A percentile compares a stretch with the other conserved stretches of the same genome.
phyloP scores from a whole-genome alignment of 2,888 invertebrate genomes.

The Luperina nickerlii region DNA sequence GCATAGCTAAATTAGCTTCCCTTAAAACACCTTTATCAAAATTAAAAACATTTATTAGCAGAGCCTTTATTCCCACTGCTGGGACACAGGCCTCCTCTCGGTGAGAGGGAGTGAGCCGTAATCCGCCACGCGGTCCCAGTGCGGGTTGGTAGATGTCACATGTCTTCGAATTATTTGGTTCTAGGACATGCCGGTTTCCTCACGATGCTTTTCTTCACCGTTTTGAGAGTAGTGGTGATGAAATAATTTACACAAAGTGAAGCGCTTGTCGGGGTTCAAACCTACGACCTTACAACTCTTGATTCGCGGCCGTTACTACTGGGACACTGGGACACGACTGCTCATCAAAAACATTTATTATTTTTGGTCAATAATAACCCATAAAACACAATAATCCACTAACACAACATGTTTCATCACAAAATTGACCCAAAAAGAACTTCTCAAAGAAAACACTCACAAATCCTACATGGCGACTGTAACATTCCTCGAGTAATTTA shows the following conservation, averaged over 20 bases:
- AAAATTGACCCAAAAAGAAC: not conserved
- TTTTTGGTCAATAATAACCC: not conserved
- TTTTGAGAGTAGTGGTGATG: not conserved
- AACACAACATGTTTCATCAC: not conserved
- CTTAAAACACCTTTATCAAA: not conserved
- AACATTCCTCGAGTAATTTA: not conserved
- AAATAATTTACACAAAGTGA: not conserved
- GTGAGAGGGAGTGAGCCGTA: not conserved
- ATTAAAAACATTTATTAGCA: not conserved
- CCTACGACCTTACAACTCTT: not conserved
- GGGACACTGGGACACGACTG: not conserved
- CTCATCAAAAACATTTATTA: not conserved
- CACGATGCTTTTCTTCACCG: not conserved
- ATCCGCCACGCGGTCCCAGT: not conserved
- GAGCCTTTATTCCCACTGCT: not conserved
- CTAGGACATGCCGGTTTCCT: not conserved
- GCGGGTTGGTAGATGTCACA: not conserved
- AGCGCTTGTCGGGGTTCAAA: not conserved
- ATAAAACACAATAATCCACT: not conserved
- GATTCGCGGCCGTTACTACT: not conserved
- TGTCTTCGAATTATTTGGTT: not conserved
- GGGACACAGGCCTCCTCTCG: not conserved
- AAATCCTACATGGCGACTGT: not conserved
- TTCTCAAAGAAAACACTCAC: not conserved
- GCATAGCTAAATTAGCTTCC: not conserved